Base-by-base conservation (phyloP, 53 echinoderm and acorn worm species). In the Henricia sp. region DNA sequence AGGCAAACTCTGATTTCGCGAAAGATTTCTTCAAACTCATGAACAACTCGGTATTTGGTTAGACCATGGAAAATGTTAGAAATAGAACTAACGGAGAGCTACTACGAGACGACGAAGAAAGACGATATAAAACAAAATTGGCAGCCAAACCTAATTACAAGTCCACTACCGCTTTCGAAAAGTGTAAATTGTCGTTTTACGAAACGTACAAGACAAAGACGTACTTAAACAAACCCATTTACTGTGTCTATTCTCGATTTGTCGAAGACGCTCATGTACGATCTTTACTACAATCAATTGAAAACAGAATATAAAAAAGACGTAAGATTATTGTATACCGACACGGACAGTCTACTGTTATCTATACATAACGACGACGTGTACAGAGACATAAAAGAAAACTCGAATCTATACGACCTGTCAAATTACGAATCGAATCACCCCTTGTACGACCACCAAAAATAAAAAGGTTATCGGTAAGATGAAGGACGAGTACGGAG, bases 21-120 rank as follows among this genome's bases (percentile, higher is more conserved):
- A 87, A 75, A 37, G 87, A 86, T 32, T 52, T 86, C n/a, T 87
- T 68, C 55, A 87, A 87, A 55, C 78, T 87, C 2, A 87, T 87
- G 87, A 80, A 87, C 37, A 87, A 87, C 39, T 62, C 17, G 5
- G 78, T 87, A 4, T 87, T 87, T 33, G 87, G 87, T 14, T 72
- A 87, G 34, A 77, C 75, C 43, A 76, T 86, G 87, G 75, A 86
- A 54, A 74, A 74, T 28, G 8, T 74, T 20, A 14, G 75, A 14
- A 74, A 51, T 44, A 9, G 44, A 44, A 44, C 13, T 9, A 13
- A 44, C 44, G 44, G 44, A 44, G 13, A 6, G 13, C 6, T 44
- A 44, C 44, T 44, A 6, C 6, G 44, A 44, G 44, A 44, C 44
- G 13, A 6, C 6, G 6, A 44, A 44, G 44, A 9, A 6, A 44